A percentile compares a stretch with the other conserved stretches of the same genome.
phyloP scores from a whole-genome alignment of 2,113 vertebrate genomes.

The Halichoerus grypus region DNA sequence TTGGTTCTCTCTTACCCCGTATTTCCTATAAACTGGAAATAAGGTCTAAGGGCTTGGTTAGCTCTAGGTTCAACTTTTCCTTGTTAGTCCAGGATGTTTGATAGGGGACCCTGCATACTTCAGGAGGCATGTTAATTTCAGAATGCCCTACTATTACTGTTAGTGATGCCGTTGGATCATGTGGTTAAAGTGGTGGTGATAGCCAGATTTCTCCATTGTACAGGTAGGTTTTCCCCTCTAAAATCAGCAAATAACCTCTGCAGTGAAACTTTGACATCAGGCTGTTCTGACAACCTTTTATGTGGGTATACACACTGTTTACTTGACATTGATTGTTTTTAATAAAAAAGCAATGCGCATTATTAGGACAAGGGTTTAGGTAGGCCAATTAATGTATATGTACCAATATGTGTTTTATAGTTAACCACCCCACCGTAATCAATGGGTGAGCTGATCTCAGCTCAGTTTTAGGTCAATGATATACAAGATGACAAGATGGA shows the following conservation, averaged over 20 bases:
- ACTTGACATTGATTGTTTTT: conserved; percentile 49
- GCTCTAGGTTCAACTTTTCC: not conserved
- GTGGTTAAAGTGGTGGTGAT: not conserved
- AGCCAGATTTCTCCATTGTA: not conserved
- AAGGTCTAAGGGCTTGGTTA: conserved; percentile 45
- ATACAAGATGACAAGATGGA: not conserved
- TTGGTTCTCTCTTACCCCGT: not conserved
- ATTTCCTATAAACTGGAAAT: conserved; percentile 16
- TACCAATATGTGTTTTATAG: not conserved
- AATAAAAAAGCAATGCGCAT: not conserved
- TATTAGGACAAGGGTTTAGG: not conserved
- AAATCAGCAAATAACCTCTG: not conserved
- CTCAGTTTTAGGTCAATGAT: conserved; percentile 7
- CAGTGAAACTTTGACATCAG: not conserved
- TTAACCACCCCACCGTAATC: not conserved
- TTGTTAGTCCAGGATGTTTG: not conserved
- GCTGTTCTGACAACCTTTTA: not conserved
- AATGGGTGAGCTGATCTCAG: conserved; percentile 3
- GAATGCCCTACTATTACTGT: not conserved
- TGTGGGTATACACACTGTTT: not conserved
- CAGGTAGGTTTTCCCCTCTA: not conserved
- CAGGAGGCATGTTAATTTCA: not conserved
- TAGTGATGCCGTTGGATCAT: not conserved
- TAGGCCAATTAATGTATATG: not conserved
- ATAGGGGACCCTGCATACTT: not conserved